Conservation (phyloP, 2,888 invertebrate species). For the Ornithoptera priamus region DNA sequence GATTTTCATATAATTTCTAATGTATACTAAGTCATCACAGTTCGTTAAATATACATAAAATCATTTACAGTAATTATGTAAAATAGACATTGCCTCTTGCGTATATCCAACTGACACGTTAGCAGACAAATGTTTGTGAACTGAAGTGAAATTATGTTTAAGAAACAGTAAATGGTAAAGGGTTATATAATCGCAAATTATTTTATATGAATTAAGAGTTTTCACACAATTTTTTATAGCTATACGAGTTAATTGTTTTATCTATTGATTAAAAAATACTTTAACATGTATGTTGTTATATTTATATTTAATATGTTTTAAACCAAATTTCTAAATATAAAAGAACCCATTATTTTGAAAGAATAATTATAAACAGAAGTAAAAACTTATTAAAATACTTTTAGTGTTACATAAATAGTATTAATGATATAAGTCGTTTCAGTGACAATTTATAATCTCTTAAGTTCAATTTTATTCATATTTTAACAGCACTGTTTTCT, state of each 20-base stretch:
- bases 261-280: too few species aligned
- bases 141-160: conserved; percentile 4
- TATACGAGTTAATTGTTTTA: too few species aligned
- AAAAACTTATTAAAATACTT: too few species aligned
- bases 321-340: too few species aligned
- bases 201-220: background rate
- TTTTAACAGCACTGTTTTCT: background rate
- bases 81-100: conserved; percentile 10
- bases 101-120: conserved; percentile 20
- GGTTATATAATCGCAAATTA: background rate
- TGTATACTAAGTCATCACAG: background rate
- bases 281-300: too few species aligned
- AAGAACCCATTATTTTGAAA: too few species aligned
- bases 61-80: background rate
- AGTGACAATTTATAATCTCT: background rate
- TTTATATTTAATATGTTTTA: too few species aligned
- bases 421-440: too few species aligned
- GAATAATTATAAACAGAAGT: too few species aligned
- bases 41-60: background rate
- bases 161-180: background rate
- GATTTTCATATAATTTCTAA: background rate
- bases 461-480: background rate
- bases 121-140: conserved; percentile 3
- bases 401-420: too few species aligned
- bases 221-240: background rate